Evolutionary conservation across 2,797 vertebrate species (phyloP).

Genomic region (Sparus aurata): DNA sequence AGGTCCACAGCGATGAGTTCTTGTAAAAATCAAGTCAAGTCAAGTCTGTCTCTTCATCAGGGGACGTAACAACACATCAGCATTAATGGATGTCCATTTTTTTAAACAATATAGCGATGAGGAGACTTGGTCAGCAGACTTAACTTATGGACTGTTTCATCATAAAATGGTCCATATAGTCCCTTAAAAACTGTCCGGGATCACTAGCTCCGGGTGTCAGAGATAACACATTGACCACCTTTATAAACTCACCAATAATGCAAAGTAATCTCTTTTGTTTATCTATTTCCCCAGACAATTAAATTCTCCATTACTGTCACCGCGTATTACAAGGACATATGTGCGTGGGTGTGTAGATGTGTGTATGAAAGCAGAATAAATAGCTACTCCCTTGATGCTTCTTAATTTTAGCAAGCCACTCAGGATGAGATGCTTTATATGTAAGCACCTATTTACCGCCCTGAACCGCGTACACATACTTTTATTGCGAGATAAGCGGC

Average conservation of each 20-base stretch:
- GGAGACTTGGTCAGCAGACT: not conserved
- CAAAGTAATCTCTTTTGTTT: constrained; percentile 73
- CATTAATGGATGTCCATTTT: not conserved
- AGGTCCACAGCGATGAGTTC: not conserved
- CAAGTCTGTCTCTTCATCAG: not conserved
- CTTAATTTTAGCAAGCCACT: constrained; percentile 62
- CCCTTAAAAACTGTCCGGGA: constrained; percentile 20
- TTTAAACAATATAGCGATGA: not conserved
- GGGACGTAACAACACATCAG: not conserved
- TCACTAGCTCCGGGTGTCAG: constrained; percentile 1
- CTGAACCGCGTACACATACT: not conserved
- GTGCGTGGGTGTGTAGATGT: constrained; percentile 65
- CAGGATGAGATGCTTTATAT: constrained; percentile 40
- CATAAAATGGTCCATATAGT: constrained; percentile 48
- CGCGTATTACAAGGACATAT: constrained; percentile 69
- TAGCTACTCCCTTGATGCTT: constrained; percentile 60
- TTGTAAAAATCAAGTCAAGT: constrained; percentile 3
- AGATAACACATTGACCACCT: constrained; percentile 47
- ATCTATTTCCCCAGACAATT: constrained; percentile 71
- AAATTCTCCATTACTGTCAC: constrained; percentile 72
- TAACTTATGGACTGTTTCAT: constrained; percentile 22
- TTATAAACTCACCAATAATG: constrained; percentile 67
- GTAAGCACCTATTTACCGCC: constrained; percentile 52
- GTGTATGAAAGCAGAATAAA: constrained; percentile 62
- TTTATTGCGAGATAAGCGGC: constrained; percentile 20